A percentile compares a stretch with the other conserved stretches of the same genome.
phyloP scores from a whole-genome alignment of 2,113 vertebrate species.

The Apistogramma diplotaenia region DNA sequence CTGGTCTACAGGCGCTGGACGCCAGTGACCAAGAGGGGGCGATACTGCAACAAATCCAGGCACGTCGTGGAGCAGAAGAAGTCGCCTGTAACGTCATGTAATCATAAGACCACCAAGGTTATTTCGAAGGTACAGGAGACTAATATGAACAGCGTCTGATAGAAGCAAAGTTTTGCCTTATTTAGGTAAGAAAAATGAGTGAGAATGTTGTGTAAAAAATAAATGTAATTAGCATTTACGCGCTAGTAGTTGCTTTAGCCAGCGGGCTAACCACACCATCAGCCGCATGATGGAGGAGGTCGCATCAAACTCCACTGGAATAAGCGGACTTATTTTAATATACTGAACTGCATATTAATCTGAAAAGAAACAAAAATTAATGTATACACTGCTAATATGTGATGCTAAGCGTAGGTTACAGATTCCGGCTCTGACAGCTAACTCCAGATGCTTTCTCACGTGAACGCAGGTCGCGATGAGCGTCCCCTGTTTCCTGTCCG shows the following conservation, averaged over 20 bases:
- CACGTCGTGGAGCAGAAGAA: background rate
- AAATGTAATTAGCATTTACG: background rate
- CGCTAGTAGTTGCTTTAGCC: background rate
- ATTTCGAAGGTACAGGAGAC: background rate
- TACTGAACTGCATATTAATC: background rate
- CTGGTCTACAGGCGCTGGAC: background rate
- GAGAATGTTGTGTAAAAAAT: background rate
- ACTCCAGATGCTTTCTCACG: background rate
- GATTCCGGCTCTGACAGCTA: background rate
- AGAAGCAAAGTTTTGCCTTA: background rate
- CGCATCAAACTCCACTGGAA: background rate
- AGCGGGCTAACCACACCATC: background rate
- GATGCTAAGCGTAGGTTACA: background rate
- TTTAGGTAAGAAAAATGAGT: conserved; percentile 11
- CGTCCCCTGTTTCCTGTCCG: conserved; percentile 64
- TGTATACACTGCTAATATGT: background rate
- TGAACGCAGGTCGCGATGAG: conserved; percentile 56
- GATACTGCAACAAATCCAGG: background rate
- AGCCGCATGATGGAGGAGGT: conserved; percentile 9
- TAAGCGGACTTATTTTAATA: background rate
- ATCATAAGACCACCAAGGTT: conserved; percentile 37
- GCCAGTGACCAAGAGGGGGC: background rate
- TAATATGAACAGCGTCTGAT: background rate
- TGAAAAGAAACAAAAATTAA: background rate
- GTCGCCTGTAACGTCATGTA: conserved; percentile 5